Conservation (phyloP, 2,888 invertebrate genomes). For the Eristalinus aeneus region DNA sequence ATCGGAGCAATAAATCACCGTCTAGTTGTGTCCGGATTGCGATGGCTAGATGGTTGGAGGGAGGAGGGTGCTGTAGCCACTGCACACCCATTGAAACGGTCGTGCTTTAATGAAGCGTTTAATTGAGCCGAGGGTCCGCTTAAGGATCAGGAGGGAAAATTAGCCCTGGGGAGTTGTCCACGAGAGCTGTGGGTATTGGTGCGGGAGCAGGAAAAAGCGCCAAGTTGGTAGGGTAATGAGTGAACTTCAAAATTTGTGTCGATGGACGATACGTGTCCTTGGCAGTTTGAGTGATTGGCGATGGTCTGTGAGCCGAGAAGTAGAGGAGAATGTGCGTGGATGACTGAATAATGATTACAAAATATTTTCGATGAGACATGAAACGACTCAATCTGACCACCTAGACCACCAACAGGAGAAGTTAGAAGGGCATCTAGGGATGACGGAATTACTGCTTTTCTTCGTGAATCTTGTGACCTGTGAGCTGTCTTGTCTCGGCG, state of each 20-base stretch:
- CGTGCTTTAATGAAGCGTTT: conserved; percentile 32
- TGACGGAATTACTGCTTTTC: too few species aligned
- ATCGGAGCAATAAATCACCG: background rate
- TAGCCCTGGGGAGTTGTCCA: background rate
- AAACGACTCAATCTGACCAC: too few species aligned
- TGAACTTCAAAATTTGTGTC: background rate
- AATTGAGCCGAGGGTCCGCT: conserved; percentile 2
- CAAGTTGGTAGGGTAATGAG: background rate
- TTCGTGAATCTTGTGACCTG: too few species aligned
- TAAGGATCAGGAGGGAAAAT: background rate
- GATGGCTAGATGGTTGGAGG: background rate
- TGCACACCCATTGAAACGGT: conserved; percentile 1
- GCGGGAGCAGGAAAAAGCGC: background rate
- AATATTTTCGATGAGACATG: too few species aligned
- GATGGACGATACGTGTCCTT: background rate
- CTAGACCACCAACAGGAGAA: too few species aligned
- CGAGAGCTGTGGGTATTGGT: background rate
- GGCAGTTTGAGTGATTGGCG: background rate
- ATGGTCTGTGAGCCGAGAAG: background rate
- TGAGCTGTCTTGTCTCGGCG: too few species aligned
- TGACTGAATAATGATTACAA: too few species aligned
- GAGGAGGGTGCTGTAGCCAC: background rate
- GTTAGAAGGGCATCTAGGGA: too few species aligned
- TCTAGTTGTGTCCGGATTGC: background rate
- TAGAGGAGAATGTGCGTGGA: too few species aligned